Percentiles rank a stretch among this genome's conserved stretches.
Evolutionary conservation across 2,888 invertebrate genomes (phyloP).

Genomic region (Formica aserva): DNA sequence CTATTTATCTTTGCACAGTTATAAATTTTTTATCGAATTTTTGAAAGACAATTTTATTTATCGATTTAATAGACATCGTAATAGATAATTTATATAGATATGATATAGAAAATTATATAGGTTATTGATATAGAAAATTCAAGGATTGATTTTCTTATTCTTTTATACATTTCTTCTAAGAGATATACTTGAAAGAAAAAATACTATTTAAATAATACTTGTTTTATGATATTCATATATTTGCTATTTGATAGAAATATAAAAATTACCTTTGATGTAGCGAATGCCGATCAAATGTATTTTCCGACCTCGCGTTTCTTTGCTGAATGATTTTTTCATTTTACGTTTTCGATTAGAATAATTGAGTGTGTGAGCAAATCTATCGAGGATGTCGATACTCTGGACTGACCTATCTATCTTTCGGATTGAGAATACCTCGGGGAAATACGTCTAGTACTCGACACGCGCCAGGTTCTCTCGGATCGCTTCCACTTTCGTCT

Average conservation of each 20-base stretch:
- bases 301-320: too few relatives aligned
- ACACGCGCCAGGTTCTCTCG: constrained; percentile 54
- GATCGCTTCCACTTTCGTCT: constrained; percentile 59
- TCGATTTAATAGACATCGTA: background rate
- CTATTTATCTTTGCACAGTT: background rate
- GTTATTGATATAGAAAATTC: background rate
- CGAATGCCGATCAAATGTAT: background rate
- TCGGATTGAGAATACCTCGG: constrained; percentile 65
- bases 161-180: background rate
- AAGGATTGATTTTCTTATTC: background rate
- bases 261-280: background rate
- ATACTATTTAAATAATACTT: background rate
- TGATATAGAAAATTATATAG: too few relatives aligned
- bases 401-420: constrained; percentile 59
- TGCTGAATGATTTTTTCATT: constrained; percentile 10
- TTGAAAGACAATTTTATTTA: background rate
- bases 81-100: too few relatives aligned
- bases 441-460: constrained; percentile 67
- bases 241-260: background rate
- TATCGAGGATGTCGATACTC: constrained; percentile 60
- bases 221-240: background rate
- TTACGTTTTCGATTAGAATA: constrained; percentile 11
- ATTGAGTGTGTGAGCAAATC: constrained; percentile 59
- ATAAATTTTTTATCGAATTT: background rate
- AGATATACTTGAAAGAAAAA: background rate